A percentile compares a stretch with the other conserved stretches of the same genome.
These are phyloP conservation scores for Hippocampus barbouri DNA, from an alignment of 2,113 vertebrate genomes.

Conservation along the genomic window DNA sequence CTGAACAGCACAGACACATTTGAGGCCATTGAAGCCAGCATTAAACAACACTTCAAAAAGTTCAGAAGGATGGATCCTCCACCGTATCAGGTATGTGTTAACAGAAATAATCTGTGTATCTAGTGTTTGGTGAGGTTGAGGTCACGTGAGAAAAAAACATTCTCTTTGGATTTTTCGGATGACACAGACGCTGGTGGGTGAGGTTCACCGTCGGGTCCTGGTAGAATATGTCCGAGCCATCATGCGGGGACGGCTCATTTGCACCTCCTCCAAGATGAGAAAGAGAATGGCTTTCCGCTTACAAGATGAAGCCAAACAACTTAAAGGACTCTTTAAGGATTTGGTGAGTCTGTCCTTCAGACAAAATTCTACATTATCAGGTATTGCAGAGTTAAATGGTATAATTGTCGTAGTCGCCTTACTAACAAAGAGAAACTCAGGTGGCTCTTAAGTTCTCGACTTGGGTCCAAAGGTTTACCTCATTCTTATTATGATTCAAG, in stretches of 20 bases:
- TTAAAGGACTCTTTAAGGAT: slow-evolving; percentile 84
- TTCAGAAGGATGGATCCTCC: slow-evolving; percentile 80
- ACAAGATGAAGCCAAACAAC: slow-evolving; percentile 81
- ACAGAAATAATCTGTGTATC: background rate
- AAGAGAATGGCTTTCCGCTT: slow-evolving; percentile 81
- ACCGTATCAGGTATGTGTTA: slow-evolving; percentile 80
- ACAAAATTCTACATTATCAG: background rate
- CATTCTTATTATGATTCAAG: too few relatives aligned
- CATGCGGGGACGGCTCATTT: slow-evolving; percentile 80
- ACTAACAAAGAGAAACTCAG: too few relatives aligned
- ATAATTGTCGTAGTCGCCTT: too few relatives aligned
- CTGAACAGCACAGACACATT: slow-evolving; percentile 80
- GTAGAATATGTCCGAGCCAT: slow-evolving; percentile 83
- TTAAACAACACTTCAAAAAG: slow-evolving; percentile 80
- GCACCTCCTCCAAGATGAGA: slow-evolving; percentile 81
- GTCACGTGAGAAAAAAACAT: background rate
- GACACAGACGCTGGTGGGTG: slow-evolving; percentile 77
- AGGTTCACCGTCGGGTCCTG: slow-evolving; percentile 83
- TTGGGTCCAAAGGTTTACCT: too few relatives aligned
- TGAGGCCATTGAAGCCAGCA: slow-evolving; percentile 78
- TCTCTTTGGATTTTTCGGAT: background rate
- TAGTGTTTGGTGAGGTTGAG: background rate
- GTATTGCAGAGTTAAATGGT: background rate
- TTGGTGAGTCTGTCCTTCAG: slow-evolving; percentile 74
- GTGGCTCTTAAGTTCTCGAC: too few relatives aligned